These are phyloP conservation scores for Vultur gryphus DNA, from an alignment of 2,797 vertebrate species.

Conservation along the genomic window DNA sequence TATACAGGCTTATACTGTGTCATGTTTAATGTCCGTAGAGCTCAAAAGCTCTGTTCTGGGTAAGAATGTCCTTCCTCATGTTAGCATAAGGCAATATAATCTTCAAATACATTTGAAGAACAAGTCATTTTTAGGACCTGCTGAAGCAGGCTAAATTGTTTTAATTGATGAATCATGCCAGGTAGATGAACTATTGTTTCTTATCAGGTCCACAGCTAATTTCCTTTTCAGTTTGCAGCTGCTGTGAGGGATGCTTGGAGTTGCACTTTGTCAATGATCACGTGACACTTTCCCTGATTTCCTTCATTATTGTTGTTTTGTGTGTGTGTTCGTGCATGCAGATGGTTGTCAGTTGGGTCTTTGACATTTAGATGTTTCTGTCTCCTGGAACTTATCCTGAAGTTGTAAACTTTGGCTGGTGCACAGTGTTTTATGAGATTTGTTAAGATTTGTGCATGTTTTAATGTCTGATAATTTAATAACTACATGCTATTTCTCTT, in stretches of 20 bases:
- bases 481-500: constrained; percentile 50
- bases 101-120: background rate
- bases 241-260: background rate
- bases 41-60: background rate
- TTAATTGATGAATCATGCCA: background rate
- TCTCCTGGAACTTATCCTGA: background rate
- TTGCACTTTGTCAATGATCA: background rate
- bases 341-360: background rate
- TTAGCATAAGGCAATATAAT: background rate
- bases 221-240: background rate
- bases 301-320: background rate
- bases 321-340: background rate
- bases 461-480: constrained; percentile 68
- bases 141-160: background rate
- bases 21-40: fast-evolving
- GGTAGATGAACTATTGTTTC: background rate
- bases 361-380: background rate
- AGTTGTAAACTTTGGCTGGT: constrained; percentile 10
- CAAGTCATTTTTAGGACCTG: background rate
- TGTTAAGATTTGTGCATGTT: constrained; percentile 53
- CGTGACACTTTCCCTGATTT: background rate
- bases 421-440: background rate
- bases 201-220: background rate
- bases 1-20: background rate
- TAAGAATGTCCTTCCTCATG: background rate